Base-by-base conservation (phyloP, 2,888 invertebrate genomes). In the Diaphora mendica region DNA sequence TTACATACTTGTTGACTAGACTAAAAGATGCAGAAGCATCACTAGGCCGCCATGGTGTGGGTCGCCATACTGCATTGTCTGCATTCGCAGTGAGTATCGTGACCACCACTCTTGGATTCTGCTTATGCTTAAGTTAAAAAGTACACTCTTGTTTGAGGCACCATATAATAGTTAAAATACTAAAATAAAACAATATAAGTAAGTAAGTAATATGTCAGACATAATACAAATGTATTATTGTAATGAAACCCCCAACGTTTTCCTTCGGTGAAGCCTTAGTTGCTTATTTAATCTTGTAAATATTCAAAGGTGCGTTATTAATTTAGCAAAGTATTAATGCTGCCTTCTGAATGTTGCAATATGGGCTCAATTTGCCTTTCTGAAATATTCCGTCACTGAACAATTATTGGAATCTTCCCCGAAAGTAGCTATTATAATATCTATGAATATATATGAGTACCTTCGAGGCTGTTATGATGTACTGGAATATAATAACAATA, bases 361-460 rank as follows among this genome's bases (percentile, higher is more conserved):
- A 20, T 30, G 1, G 26, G 44, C 20, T 30, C 17, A 17, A 44
- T 67, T 67, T 67, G 30, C 30, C 67, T 30, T 67, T 20, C 30
- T 30, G 30, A 15, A 30, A 62, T 30, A 30, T 26, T 62, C 26
- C 3, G 2, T 30, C 9, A 44, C 30, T 20, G 66, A 66, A 42
- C 66, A 67, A 67, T 44, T 67, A 67, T 67, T 44, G 44, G 44
- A 67, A 44, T 26, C 30, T 20, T 30, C 8, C 30, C 7, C 11
- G 30, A 67, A 66, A 67, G n/a, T 42, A 26, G 15, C 39, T 65
- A 39, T 39, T 39, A 39, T 66, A 42, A 23, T 42, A 66, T 66
- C 26, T 26, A 67, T 67, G 44, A 30, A 62, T 62, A 62, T 15
- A 62, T 13, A 26, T 26, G n/a, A n/a, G n/a, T 59, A n/a, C 55